Conservation (phyloP, 2,113 vertebrate species). For the Pelecanus crispus region DNA sequence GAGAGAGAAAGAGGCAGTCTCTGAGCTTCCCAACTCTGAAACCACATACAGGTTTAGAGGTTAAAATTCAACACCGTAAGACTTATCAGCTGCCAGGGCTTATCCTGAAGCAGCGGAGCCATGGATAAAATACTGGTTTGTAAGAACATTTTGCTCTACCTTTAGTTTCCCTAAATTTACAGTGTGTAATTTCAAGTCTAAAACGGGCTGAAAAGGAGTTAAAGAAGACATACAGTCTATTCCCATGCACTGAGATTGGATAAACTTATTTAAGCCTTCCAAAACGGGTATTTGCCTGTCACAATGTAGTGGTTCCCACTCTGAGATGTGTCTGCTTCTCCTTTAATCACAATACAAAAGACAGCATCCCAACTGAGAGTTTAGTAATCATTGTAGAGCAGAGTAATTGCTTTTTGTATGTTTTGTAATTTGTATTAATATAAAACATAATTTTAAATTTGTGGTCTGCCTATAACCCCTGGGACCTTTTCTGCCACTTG, state of each 20-base stretch:
- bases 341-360: not conserved
- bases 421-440: not conserved
- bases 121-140: not conserved
- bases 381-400: not conserved
- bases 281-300: not conserved
- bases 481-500: not conserved
- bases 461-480: not conserved
- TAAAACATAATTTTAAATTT: not conserved
- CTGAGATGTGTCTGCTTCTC: not conserved
- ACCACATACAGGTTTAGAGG: not conserved
- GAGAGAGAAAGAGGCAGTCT: not conserved
- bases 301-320: not conserved
- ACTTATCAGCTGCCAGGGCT: not conserved
- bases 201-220: not conserved
- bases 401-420: not conserved
- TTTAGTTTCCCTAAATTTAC: not conserved
- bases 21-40: not conserved
- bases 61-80: not conserved
- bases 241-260: not conserved
- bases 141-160: not conserved
- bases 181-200: not conserved
- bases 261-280: not conserved
- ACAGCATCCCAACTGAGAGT: not conserved
- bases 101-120: not conserved
- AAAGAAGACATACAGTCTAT: not conserved